Evolutionary conservation across 2,113 vertebrate genomes (phyloP).

Genomic region (Prionailurus viverrinus): DNA sequence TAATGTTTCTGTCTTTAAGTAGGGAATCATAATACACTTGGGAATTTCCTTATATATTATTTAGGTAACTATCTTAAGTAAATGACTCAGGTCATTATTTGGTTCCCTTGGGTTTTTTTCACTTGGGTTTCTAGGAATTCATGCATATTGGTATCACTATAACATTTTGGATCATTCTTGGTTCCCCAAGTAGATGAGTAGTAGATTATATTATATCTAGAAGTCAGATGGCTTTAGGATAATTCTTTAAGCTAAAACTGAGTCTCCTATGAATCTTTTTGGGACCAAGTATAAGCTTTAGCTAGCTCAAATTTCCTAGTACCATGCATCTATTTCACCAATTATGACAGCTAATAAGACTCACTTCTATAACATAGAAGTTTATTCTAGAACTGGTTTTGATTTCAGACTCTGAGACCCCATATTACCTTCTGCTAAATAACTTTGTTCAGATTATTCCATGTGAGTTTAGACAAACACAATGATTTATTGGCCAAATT

Average conservation of each 20-base stretch:
- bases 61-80: background rate
- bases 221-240: background rate
- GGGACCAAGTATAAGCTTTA: background rate
- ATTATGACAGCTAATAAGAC: background rate
- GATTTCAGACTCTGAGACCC: background rate
- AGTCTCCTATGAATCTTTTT: background rate
- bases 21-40: background rate
- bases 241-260: background rate
- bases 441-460: background rate
- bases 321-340: background rate
- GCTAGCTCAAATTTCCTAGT: background rate
- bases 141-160: background rate
- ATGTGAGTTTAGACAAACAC: background rate
- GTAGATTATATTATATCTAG: background rate
- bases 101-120: background rate
- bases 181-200: background rate
- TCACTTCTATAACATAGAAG: background rate
- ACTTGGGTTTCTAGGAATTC: background rate
- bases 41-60: background rate
- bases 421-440: background rate
- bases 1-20: background rate
- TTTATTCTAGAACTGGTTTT: background rate
- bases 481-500: background rate
- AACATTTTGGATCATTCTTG: background rate
- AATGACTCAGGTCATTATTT: background rate